phyloP scores from a whole-genome alignment of 2,888 invertebrate species.

The Diarsia dahlii region DNA sequence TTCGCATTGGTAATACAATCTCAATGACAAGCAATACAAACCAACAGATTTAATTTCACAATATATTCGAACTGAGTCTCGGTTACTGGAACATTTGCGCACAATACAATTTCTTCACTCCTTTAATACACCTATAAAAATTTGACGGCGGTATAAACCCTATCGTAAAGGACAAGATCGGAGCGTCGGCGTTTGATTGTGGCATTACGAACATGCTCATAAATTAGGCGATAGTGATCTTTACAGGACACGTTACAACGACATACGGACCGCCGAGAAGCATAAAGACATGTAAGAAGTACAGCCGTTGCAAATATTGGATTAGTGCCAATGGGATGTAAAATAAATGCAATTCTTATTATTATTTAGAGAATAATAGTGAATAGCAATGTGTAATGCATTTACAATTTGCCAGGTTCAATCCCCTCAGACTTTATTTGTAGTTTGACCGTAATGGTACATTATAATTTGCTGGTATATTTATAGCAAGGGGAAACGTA shows the following conservation, averaged over 20 bases:
- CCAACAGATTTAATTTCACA: slow-evolving; percentile 41
- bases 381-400: slow-evolving; percentile 44
- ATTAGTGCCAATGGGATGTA: slow-evolving; percentile 57
- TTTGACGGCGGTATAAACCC: slow-evolving; percentile 57
- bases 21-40: slow-evolving; percentile 36
- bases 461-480: slow-evolving; percentile 23
- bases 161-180: slow-evolving; percentile 61
- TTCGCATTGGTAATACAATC: slow-evolving; percentile 36
- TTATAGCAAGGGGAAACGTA: neutral
- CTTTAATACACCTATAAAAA: slow-evolving; percentile 55
- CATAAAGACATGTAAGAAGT: slow-evolving; percentile 50
- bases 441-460: slow-evolving; percentile 23
- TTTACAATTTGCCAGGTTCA: slow-evolving; percentile 41
- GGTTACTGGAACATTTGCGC: slow-evolving; percentile 45
- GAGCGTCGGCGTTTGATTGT: slow-evolving; percentile 72
- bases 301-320: slow-evolving; percentile 53
- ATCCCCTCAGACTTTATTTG: slow-evolving; percentile 42
- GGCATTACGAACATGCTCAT: slow-evolving; percentile 75
- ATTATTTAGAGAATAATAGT: slow-evolving; percentile 62
- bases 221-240: slow-evolving; percentile 84
- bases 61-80: slow-evolving; percentile 46
- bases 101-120: slow-evolving; percentile 53
- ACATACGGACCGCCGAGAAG: slow-evolving; percentile 59
- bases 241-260: slow-evolving; percentile 75
- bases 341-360: slow-evolving; percentile 54